These are phyloP conservation scores for Palythoa grandis DNA, from an alignment of 92 coral and sea anemone genomes.

Conservation along the genomic window DNA sequence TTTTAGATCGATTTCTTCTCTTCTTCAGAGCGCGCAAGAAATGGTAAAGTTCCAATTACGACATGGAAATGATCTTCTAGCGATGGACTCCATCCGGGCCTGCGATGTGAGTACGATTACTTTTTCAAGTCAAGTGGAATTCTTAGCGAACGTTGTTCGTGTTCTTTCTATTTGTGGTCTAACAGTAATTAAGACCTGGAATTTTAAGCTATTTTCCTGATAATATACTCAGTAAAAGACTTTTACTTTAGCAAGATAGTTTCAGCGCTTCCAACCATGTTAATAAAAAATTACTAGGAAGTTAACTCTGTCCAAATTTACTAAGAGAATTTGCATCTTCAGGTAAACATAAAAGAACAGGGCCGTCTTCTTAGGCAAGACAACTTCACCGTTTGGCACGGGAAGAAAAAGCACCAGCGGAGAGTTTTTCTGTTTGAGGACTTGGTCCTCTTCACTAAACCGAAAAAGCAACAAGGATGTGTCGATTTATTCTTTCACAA, in stretches of 20 bases:
- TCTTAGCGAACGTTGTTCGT: no score
- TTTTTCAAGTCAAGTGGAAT: neutral
- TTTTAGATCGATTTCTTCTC: neutral
- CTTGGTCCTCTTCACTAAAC: conserved; percentile 92
- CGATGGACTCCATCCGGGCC: conserved; percentile 94
- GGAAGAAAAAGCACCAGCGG: conserved; percentile 89
- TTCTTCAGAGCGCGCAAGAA: conserved; percentile 83
- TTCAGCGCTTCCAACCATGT: no score
- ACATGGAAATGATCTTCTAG: conserved; percentile 95
- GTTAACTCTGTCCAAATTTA: neutral
- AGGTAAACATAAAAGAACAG: conserved; percentile 97
- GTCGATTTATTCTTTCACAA: conserved; percentile 94
- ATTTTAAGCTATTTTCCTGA: no score
- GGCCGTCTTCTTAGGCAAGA: conserved; percentile 95
- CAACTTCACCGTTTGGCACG: conserved; percentile 92
- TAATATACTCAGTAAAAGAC: no score
- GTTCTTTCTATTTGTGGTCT: no score
- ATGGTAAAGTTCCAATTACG: conserved; percentile 97
- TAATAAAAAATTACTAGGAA: neutral
- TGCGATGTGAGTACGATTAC: conserved; percentile 83
- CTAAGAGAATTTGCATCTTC: neutral
- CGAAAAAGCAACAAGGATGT: conserved; percentile 90
- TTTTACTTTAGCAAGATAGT: no score
- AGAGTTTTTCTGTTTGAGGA: conserved; percentile 95
- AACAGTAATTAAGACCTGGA: no score